A percentile compares a stretch with the other conserved stretches of the same genome.
phyloP scores from a whole-genome alignment of 2,113 vertebrate species.

The Callocephalon fimbriatum region DNA sequence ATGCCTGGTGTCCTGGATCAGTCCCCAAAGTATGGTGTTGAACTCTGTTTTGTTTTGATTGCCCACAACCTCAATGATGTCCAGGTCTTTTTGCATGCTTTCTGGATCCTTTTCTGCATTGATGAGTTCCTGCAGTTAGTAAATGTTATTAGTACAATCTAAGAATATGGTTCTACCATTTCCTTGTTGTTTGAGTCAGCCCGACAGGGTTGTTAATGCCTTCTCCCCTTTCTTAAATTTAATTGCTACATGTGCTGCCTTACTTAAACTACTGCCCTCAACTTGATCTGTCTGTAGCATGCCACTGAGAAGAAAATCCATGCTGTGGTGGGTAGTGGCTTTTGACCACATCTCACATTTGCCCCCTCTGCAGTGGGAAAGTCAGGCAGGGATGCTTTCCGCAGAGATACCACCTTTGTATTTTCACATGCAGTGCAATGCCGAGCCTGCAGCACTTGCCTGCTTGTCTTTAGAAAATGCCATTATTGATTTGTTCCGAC shows the following conservation, averaged over 20 bases:
- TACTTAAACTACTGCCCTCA: not conserved
- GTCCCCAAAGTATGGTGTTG: accelerated
- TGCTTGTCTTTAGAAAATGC: constrained; percentile 39
- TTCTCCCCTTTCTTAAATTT: not conserved
- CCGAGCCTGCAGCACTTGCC: constrained; percentile 37
- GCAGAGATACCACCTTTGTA: not conserved
- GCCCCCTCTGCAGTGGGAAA: not conserved
- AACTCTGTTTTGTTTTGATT: not conserved
- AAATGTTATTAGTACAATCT: not conserved
- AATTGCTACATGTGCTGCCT: not conserved
- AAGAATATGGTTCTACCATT: not conserved
- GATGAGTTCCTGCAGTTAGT: not conserved
- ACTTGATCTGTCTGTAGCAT: not conserved
- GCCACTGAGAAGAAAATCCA: not conserved
- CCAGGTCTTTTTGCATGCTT: not conserved
- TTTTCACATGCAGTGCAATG: not conserved
- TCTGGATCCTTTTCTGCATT: not conserved
- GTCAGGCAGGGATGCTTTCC: accelerated
- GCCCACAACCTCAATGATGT: accelerated
- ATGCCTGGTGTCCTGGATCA: not conserved
- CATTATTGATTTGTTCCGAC: constrained; percentile 58
- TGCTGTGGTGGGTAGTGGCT: accelerated
- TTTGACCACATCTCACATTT: accelerated
- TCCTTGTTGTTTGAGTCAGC: not conserved
- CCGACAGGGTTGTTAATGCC: not conserved